Conservation (phyloP, 2,888 invertebrate genomes). For the Neocrepidodera transversa region DNA sequence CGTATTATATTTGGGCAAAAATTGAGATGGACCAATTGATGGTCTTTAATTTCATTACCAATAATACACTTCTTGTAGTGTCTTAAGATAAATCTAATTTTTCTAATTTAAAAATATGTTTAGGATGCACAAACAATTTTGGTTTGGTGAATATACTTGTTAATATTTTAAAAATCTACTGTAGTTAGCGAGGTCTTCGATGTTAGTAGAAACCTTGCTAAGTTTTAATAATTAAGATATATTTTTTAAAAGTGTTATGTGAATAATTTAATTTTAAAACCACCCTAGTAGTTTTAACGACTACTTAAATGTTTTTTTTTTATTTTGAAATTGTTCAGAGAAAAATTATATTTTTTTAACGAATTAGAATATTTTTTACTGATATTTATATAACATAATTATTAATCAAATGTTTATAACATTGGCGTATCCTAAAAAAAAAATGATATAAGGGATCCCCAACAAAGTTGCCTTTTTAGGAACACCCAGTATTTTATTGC, state of each 20-base stretch:
- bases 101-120: no score
- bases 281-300: not conserved
- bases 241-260: not conserved
- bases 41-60: no score
- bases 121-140: no score
- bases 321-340: constrained; percentile 3
- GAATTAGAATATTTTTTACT: constrained; percentile 14
- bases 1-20: no score
- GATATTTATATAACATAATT: constrained; percentile 8
- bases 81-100: no score
- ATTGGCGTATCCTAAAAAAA: not conserved
- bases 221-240: not conserved
- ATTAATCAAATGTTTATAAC: not conserved
- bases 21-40: no score
- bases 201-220: not conserved
- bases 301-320: not conserved
- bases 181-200: not conserved
- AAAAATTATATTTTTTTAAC: constrained; percentile 14
- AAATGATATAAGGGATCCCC: not conserved
- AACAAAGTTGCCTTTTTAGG: constrained; percentile 4
- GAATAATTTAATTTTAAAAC: not conserved
- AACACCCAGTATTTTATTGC: constrained; percentile 19
- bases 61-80: no score
- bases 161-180: not conserved
- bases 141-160: no score